Conservation (phyloP, 92 coral and sea anemone species). For the Palythoa grandiflora region DNA sequence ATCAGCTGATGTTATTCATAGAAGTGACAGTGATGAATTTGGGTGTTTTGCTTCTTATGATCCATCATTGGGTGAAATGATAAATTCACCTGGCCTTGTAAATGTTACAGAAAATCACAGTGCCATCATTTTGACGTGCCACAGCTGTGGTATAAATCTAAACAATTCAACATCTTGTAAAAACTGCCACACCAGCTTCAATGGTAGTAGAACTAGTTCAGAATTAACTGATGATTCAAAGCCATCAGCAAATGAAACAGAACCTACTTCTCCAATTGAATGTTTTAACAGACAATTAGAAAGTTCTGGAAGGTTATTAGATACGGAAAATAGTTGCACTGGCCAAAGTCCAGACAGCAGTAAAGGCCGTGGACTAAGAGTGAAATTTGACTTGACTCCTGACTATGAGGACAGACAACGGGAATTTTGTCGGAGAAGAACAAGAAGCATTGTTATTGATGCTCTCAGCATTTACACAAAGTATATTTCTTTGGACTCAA, state of each 20-base stretch:
- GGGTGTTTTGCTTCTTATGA: slow-evolving; percentile 68
- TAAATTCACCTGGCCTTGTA: neutral
- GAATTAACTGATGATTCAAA: neutral
- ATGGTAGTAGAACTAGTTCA: neutral
- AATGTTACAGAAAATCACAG: slow-evolving; percentile 39
- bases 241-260: neutral
- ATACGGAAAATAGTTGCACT: neutral
- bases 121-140: slow-evolving; percentile 67
- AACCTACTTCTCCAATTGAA: neutral
- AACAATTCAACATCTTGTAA: slow-evolving; percentile 22
- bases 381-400: slow-evolving; percentile 86
- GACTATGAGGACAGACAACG: slow-evolving; percentile 82
- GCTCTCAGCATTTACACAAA: slow-evolving; percentile 96
- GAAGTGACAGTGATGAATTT: slow-evolving; percentile 68
- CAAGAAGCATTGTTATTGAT: slow-evolving; percentile 91
- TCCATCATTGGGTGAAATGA: slow-evolving; percentile 16
- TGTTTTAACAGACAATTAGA: neutral
- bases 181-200: neutral
- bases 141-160: slow-evolving; percentile 59
- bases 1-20: slow-evolving; percentile 6
- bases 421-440: slow-evolving; percentile 80
- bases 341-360: slow-evolving; percentile 11
- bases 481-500: slow-evolving; percentile 92
- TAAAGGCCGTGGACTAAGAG: slow-evolving; percentile 60
- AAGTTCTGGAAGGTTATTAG: neutral